Conservation (phyloP, 2,888 invertebrate species). For the Linnaemya tessellans region DNA sequence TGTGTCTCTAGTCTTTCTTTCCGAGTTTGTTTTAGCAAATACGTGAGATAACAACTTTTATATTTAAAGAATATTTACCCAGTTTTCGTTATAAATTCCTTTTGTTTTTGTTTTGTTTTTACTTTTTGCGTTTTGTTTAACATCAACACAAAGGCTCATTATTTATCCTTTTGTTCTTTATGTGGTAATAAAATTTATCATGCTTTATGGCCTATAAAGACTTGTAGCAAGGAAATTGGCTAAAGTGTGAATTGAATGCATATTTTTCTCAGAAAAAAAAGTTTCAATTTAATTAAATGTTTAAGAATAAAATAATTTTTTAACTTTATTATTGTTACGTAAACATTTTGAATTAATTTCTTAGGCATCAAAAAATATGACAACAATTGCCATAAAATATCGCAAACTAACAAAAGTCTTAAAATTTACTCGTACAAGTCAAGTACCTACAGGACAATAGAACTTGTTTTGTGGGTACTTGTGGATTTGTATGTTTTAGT, state of each 20-base stretch:
- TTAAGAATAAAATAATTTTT: background rate
- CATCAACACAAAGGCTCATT: slow-evolving; percentile 31
- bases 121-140: background rate
- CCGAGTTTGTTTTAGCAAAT: slow-evolving; percentile 49
- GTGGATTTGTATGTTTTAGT: too few relatives aligned
- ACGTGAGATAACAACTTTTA: slow-evolving; percentile 62
- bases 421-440: background rate
- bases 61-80: slow-evolving; percentile 44
- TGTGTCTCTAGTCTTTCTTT: background rate
- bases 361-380: background rate
- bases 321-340: background rate
- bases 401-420: too few relatives aligned
- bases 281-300: background rate
- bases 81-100: slow-evolving; percentile 35
- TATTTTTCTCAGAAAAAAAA: background rate
- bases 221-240: background rate
- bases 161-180: slow-evolving; percentile 19
- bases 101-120: background rate
- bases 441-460: too few relatives aligned
- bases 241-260: background rate
- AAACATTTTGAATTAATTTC: background rate
- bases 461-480: too few relatives aligned
- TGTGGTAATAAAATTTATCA: slow-evolving; percentile 19
- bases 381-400: background rate
- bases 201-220: slow-evolving; percentile 1